Evolutionary conservation across 2,113 vertebrate genomes (phyloP).

Genomic region (Sterrhoptilus dennistouni): DNA sequence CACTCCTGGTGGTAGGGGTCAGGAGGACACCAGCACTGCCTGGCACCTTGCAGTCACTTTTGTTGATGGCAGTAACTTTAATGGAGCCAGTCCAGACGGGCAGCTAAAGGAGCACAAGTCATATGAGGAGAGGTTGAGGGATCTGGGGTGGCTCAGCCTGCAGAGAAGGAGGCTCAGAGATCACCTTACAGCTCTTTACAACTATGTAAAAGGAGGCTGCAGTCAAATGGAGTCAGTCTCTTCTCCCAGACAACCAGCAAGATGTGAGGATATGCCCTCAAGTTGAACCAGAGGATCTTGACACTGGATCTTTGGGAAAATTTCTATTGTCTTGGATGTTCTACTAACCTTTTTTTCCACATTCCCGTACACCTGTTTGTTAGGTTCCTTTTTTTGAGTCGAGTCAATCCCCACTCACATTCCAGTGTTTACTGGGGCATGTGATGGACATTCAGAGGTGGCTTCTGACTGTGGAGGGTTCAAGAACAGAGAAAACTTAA

Average conservation of each 20-base stretch:
- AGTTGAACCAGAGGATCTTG: neutral
- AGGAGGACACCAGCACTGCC: neutral
- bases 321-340: neutral
- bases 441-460: neutral
- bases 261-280: neutral
- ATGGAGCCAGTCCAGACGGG: neutral
- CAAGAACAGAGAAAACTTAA: neutral
- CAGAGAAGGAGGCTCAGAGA: neutral
- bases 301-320: neutral
- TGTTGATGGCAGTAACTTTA: neutral
- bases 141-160: neutral
- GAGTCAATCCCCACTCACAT: neutral
- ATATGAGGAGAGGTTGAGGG: neutral
- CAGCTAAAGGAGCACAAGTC: neutral
- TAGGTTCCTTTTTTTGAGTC: neutral
- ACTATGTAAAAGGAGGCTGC: neutral
- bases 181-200: neutral
- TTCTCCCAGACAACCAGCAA: neutral
- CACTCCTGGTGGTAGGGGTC: neutral
- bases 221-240: neutral
- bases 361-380: accelerated
- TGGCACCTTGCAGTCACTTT: neutral
- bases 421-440: neutral
- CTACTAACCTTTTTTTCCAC: neutral
- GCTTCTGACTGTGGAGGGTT: neutral